Evolutionary conservation across 2,797 vertebrate genomes (phyloP).

Genomic region (Fratercula arctica): DNA sequence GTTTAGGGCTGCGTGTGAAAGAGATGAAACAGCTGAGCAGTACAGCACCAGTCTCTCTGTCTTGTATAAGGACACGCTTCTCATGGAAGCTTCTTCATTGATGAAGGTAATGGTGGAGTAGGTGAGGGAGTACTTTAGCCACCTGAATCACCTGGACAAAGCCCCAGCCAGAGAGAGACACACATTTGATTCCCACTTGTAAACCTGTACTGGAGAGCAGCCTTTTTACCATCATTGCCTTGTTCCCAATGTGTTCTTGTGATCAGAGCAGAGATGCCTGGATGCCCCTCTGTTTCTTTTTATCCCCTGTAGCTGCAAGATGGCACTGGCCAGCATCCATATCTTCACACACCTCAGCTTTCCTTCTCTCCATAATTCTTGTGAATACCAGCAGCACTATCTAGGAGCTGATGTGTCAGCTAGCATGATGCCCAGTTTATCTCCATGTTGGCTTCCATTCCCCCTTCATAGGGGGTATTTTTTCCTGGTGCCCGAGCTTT

Average conservation of each 20-base stretch:
- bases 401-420: background rate
- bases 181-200: background rate
- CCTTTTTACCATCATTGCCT: background rate
- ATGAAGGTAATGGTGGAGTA: background rate
- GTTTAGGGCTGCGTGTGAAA: no score
- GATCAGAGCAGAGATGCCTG: background rate
- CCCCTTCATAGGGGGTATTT: background rate
- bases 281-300: background rate
- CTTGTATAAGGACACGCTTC: fast-evolving
- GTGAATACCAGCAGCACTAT: background rate
- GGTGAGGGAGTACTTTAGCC: background rate
- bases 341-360: background rate
- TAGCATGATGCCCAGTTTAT: background rate
- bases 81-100: background rate
- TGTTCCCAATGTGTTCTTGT: background rate
- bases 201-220: background rate
- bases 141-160: background rate
- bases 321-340: background rate
- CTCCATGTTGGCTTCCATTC: background rate
- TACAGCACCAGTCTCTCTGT: background rate
- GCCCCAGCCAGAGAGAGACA: background rate
- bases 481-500: background rate
- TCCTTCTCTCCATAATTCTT: background rate
- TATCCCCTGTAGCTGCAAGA: background rate
- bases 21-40: background rate